phyloP scores from a whole-genome alignment of 2,113 vertebrate genomes.

The Dicentrarchus labrax region DNA sequence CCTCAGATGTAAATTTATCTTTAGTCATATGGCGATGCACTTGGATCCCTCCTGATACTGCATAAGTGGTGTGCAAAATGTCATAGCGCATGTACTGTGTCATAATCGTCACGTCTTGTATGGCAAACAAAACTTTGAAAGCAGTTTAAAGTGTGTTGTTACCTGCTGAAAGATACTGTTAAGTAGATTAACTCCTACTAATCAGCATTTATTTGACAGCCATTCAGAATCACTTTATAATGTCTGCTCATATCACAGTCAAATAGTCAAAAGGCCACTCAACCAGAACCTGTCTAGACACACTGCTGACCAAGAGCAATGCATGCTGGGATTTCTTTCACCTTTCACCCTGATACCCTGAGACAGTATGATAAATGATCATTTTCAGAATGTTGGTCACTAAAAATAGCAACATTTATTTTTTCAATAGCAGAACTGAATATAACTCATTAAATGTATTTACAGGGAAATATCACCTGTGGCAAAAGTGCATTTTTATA shows the following conservation, averaged over 20 bases:
- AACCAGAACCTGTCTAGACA: slow-evolving; percentile 34
- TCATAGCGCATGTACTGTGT: background rate
- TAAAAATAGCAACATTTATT: background rate
- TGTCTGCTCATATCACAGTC: slow-evolving; percentile 20
- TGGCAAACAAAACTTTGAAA: background rate
- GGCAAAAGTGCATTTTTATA: background rate
- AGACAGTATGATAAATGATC: background rate
- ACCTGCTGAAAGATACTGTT: slow-evolving; percentile 1
- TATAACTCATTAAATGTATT: background rate
- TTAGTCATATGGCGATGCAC: slow-evolving; percentile 23
- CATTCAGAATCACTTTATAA: slow-evolving; percentile 27
- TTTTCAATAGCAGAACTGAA: background rate
- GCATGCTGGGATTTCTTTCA: slow-evolving; percentile 37
- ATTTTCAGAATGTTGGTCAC: background rate
- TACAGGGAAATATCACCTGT: background rate
- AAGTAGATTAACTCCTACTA: slow-evolving; percentile 9
- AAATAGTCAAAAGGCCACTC: slow-evolving; percentile 46
- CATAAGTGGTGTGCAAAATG: background rate
- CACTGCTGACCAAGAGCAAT: slow-evolving; percentile 4
- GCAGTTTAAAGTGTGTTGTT: background rate
- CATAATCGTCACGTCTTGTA: background rate
- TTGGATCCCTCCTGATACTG: slow-evolving; percentile 39
- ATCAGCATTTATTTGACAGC: slow-evolving; percentile 22
- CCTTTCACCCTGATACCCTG: slow-evolving; percentile 45
- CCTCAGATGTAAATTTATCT: slow-evolving; percentile 38